phyloP scores from a whole-genome alignment of 2,888 invertebrate genomes.

The Epistrophe eligans region DNA sequence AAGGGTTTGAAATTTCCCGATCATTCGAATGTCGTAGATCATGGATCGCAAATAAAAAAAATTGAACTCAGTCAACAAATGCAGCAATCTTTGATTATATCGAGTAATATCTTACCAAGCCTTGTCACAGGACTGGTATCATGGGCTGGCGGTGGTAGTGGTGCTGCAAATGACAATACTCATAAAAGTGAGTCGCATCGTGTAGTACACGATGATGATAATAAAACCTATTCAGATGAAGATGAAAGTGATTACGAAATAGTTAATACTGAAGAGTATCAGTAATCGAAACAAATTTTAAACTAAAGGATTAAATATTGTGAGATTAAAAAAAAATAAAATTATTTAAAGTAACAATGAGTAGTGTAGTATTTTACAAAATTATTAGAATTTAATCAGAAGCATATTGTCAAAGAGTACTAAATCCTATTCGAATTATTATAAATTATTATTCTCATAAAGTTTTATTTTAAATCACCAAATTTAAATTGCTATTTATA shows the following conservation, averaged over 20 bases:
- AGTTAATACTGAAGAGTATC: conserved; percentile 82
- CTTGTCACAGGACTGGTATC: conserved; percentile 80
- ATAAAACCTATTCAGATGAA: conserved; percentile 76
- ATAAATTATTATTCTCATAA: conserved; percentile 4
- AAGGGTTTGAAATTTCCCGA: conserved; percentile 83
- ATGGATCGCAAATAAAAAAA: conserved; percentile 57
- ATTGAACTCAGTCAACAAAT: conserved; percentile 77
- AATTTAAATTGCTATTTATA: not conserved
- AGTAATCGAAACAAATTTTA: conserved; percentile 76
- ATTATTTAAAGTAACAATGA: conserved; percentile 22
- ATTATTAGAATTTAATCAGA: conserved; percentile 21
- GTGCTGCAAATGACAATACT: conserved; percentile 20
- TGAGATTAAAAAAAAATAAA: conserved; percentile 2
- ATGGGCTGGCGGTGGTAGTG: conserved; percentile 76
- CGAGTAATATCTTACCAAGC: conserved; percentile 79
- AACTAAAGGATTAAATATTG: conserved; percentile 19
- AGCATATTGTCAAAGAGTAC: conserved; percentile 24
- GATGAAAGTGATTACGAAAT: conserved; percentile 84
- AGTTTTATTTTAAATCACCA: conserved; percentile 10
- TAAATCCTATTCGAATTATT: conserved; percentile 26
- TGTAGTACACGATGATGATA: conserved; percentile 31
- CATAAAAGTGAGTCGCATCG: conserved; percentile 3
- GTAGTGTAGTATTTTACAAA: conserved; percentile 33
- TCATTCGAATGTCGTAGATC: conserved; percentile 77
- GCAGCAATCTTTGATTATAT: conserved; percentile 77